Evolutionary conservation across 1,140 invertebrate genomes (phyloP).

Genomic region (Marisa cornuarietis): DNA sequence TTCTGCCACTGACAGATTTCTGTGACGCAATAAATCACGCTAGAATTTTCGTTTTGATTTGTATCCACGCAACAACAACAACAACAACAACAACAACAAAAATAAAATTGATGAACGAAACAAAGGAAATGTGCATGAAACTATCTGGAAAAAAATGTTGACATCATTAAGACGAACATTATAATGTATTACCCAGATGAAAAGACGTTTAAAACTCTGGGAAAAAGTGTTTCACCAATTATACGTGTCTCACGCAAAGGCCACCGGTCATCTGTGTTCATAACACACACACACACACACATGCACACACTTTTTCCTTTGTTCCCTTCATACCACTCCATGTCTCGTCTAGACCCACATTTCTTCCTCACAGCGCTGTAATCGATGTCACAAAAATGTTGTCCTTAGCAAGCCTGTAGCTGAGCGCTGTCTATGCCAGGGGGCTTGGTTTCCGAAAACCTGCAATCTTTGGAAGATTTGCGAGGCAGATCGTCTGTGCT

Average conservation of each 20-base stretch:
- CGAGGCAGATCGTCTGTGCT: not conserved
- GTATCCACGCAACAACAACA: not conserved
- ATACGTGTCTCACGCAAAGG: no score
- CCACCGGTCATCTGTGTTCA: no score
- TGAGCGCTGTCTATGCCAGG: conserved; percentile 3
- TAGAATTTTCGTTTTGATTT: not conserved
- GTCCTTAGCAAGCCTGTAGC: conserved; percentile 11
- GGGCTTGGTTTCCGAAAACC: conserved; percentile 2
- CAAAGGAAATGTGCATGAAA: not conserved
- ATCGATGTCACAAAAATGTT: not conserved
- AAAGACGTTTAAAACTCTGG: no score
- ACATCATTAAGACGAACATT: not conserved
- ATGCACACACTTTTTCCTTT: no score
- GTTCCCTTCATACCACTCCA: no score
- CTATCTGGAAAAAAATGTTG: not conserved
- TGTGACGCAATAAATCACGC: not conserved
- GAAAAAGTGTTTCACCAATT: no score
- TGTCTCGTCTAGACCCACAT: no score
- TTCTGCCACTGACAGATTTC: not conserved
- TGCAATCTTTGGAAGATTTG: conserved; percentile 7
- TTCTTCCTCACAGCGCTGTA: no score
- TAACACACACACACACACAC: no score
- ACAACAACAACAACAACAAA: not conserved
- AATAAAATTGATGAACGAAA: not conserved
- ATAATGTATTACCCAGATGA: no score